A percentile compares a stretch with the other conserved stretches of the same genome.
These are phyloP conservation scores for Merops nubicus DNA, from an alignment of 2,113 vertebrate genomes.

Conservation along the genomic window DNA sequence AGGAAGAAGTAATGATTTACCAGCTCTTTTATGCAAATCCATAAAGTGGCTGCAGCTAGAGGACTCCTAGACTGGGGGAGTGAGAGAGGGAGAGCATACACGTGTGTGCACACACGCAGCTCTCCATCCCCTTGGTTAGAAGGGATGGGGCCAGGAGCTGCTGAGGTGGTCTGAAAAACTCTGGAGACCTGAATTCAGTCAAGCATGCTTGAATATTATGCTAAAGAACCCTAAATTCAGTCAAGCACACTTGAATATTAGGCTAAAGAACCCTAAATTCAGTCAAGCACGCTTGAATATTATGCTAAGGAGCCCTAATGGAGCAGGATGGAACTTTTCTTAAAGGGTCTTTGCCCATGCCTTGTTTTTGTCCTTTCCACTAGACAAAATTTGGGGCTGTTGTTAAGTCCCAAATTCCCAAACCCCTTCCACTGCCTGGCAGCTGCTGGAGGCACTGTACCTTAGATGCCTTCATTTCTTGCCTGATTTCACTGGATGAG, in stretches of 20 bases:
- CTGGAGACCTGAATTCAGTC: background rate
- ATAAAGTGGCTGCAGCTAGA: slow-evolving; percentile 35
- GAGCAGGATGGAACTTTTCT: background rate
- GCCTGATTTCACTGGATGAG: background rate
- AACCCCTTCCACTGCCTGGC: background rate
- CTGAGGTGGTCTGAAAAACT: background rate
- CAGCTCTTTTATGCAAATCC: slow-evolving; percentile 75
- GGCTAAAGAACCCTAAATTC: too few species aligned
- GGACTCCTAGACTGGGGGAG: slow-evolving; percentile 2
- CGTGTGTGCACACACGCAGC: background rate
- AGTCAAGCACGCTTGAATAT: background rate
- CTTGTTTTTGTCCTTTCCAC: background rate
- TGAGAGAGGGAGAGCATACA: background rate
- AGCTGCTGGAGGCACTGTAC: background rate
- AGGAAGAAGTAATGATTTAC: slow-evolving; percentile 73
- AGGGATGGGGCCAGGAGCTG: background rate
- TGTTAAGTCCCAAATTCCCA: background rate
- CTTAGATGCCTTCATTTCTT: background rate
- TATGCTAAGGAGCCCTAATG: background rate
- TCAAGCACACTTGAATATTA: background rate
- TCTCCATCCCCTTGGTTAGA: background rate
- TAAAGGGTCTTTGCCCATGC: background rate
- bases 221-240: background rate
- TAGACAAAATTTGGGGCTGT: background rate
- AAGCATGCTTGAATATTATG: background rate